Base-by-base conservation (phyloP, 2,797 vertebrate species). In the Pipistrellus kuhlii region DNA sequence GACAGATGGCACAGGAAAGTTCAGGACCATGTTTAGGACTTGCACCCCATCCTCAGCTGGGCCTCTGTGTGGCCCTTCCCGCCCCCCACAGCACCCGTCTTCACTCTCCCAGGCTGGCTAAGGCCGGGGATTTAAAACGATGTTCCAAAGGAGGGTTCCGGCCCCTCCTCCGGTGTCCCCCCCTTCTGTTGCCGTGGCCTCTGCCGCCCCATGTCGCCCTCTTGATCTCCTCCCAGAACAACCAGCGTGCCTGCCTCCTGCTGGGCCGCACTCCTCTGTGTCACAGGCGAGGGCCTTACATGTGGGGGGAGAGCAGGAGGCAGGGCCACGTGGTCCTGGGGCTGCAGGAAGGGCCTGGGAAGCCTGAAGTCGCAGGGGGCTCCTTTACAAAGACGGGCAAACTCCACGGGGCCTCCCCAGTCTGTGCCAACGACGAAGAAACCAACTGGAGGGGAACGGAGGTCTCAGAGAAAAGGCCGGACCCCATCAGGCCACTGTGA, bases 401-500 rank as follows among this genome's bases (percentile, higher is more conserved):
- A 97, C 98, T 98, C 98, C 98, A 98, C 98, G 97, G 80, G 98
- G 98, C 98, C 98, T n/a, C 95, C 96, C 98, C 98, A 98, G 98
- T 98, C 98, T 98, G 98, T 11, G 55, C n/a, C 86, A 44, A 80
- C 5, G 53, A 76, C 75, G 10, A 55, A 97, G 96, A 97, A 97
- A 98, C 85, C 97, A 97, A 97, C 94, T 96, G 96, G 98, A 98
- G 97, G 93, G 88, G 96, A 96, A 94, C 91, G 82, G 94, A 95
- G 96, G 96, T 97, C 95, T 96, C 94, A 30, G 59, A 35, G 48
- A 23, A 46, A 35, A 89, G 32, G 30, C 25, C 57, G 18, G 0
- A 12, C 1, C 35, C 91, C 30, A 15, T 7, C 14, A 6, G 46
- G 46, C 46, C 46, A 48, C 46, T 48, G 46, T 13, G 21, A 73